phyloP scores from a whole-genome alignment of 2,888 invertebrate species.

The Drosophila phalerata region DNA sequence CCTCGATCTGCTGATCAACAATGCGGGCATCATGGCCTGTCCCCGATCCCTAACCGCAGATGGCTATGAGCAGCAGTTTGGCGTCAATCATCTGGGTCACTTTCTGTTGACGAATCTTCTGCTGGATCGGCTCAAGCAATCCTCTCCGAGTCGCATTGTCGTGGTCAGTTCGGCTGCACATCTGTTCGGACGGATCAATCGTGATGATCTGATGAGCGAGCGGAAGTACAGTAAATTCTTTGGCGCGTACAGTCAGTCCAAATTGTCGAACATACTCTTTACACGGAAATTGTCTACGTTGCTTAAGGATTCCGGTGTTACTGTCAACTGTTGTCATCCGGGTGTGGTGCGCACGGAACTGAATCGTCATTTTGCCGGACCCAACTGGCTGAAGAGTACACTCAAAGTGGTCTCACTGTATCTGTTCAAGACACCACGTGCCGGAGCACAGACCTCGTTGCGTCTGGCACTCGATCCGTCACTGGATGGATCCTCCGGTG shows the following conservation, averaged over 20 bases:
- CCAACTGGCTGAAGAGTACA: conserved; percentile 64
- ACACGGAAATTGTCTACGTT: conserved; percentile 89
- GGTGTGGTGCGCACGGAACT: conserved; percentile 92
- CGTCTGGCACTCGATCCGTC: conserved; percentile 83
- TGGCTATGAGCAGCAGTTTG: conserved; percentile 87
- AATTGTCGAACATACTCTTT: conserved; percentile 92
- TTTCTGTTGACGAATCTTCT: conserved; percentile 88
- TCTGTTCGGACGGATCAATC: conserved; percentile 88
- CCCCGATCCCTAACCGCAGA: conserved; percentile 86
- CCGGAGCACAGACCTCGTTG: conserved; percentile 84
- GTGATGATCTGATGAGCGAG: conserved; percentile 91
- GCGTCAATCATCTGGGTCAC: conserved; percentile 88
- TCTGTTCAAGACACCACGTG: conserved; percentile 81
- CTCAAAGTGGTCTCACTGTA: conserved; percentile 67
- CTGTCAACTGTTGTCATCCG: conserved; percentile 90
- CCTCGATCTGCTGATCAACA: conserved; percentile 87
- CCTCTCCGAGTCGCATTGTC: conserved; percentile 91
- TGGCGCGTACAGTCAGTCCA: conserved; percentile 91
- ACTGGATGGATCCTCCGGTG: conserved; percentile 79
- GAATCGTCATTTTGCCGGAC: conserved; percentile 86
- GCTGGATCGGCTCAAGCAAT: conserved; percentile 86
- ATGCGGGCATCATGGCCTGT: conserved; percentile 87
- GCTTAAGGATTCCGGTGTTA: conserved; percentile 88
- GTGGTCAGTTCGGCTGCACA: conserved; percentile 91
- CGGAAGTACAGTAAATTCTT: conserved; percentile 88